Evolutionary conservation across 2,888 invertebrate genomes (phyloP).

Genomic region (Leucania comma): DNA sequence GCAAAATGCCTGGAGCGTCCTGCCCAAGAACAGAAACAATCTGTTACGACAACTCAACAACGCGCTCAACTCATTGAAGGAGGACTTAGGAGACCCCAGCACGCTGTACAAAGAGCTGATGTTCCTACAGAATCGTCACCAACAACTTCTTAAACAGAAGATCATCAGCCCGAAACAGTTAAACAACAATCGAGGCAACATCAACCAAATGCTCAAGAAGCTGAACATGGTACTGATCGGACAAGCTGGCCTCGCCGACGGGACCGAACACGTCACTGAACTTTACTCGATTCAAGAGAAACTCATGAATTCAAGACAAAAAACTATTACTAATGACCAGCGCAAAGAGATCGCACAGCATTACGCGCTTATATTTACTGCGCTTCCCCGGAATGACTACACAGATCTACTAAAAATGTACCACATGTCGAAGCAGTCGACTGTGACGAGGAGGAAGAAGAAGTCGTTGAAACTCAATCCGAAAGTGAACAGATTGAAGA

Average conservation of each 20-base stretch:
- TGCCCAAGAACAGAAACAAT: slow-evolving; percentile 81
- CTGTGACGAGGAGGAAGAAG: slow-evolving; percentile 67
- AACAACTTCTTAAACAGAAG: slow-evolving; percentile 81
- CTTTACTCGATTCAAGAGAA: slow-evolving; percentile 79
- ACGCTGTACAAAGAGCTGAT: slow-evolving; percentile 83
- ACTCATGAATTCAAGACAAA: slow-evolving; percentile 76
- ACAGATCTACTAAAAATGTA: slow-evolving; percentile 78
- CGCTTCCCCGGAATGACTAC: slow-evolving; percentile 83
- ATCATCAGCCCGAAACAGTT: slow-evolving; percentile 77
- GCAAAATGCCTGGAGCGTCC: slow-evolving; percentile 60
- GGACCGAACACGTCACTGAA: slow-evolving; percentile 84
- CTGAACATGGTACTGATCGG: slow-evolving; percentile 91
- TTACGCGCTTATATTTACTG: slow-evolving; percentile 88
- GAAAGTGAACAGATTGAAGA: slow-evolving; percentile 65
- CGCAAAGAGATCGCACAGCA: slow-evolving; percentile 88
- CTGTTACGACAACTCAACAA: slow-evolving; percentile 77
- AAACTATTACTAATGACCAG: slow-evolving; percentile 78
- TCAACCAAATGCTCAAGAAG: slow-evolving; percentile 85
- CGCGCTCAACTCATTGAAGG: slow-evolving; percentile 81
- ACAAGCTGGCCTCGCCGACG: slow-evolving; percentile 90
- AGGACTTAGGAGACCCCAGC: slow-evolving; percentile 88
- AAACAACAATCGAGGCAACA: slow-evolving; percentile 77
- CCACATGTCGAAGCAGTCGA: slow-evolving; percentile 64
- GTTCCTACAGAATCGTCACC: slow-evolving; percentile 83
- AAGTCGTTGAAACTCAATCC: slow-evolving; percentile 67